phyloP scores from a whole-genome alignment of 2,113 vertebrate genomes.

The Pelvicachromis taeniatus region DNA sequence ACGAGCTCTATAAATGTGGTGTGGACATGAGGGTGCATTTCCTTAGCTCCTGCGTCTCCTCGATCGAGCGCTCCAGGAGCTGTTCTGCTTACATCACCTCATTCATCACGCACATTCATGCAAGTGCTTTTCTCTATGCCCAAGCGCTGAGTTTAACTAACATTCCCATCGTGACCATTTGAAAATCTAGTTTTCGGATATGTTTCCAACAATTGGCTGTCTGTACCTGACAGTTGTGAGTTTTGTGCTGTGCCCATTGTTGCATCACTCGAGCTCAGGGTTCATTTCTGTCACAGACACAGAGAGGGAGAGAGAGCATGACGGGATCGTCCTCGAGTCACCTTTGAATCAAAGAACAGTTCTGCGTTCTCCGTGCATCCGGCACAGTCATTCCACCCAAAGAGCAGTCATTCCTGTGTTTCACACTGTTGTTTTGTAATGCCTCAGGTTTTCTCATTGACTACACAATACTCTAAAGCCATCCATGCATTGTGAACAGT shows the following conservation, averaged over 20 bases:
- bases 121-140: background rate
- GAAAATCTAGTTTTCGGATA: background rate
- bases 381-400: background rate
- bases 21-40: background rate
- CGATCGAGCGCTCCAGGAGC: background rate
- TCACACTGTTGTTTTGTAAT: accelerated
- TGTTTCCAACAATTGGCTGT: background rate
- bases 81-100: background rate
- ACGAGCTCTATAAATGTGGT: background rate
- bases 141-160: background rate
- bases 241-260: background rate
- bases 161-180: background rate
- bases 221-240: background rate
- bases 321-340: background rate
- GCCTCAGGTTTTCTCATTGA: background rate
- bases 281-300: background rate
- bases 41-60: background rate
- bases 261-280: background rate
- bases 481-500: background rate
- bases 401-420: background rate
- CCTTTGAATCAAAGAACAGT: background rate
- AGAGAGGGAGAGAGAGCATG: background rate
- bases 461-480: background rate
- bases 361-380: background rate
- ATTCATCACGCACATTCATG: background rate